Conservation (phyloP, 2,797 vertebrate species). For the Galaxias olidus region DNA sequence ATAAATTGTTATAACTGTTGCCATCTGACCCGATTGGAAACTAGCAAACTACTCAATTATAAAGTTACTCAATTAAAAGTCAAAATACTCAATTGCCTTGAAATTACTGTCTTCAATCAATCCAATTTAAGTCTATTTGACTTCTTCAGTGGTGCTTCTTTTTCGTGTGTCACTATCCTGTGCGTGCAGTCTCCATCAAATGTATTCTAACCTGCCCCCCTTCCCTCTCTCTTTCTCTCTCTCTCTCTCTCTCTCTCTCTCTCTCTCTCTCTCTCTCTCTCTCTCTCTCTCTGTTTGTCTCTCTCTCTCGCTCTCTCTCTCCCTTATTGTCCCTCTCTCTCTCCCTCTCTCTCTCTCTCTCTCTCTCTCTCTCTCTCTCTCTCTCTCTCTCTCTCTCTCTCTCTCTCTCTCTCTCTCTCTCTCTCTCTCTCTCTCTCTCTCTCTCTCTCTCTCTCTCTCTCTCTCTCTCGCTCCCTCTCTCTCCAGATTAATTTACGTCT, state of each 20-base stretch:
- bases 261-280: constrained; percentile 20
- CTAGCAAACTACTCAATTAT: no score
- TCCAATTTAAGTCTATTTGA: no score
- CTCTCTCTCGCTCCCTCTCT: constrained; percentile 19
- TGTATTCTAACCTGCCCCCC: constrained; percentile 59
- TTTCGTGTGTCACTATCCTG: no score
- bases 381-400: background rate
- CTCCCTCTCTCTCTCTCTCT: constrained; percentile 11
- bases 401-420: background rate
- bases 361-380: constrained; percentile 1
- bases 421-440: background rate
- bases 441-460: constrained; percentile 5
- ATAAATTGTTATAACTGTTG: no score
- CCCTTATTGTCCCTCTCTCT: constrained; percentile 6
- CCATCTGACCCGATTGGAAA: constrained; percentile 27
- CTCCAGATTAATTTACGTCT: constrained; percentile 95
- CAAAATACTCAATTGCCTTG: no score
- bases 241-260: constrained; percentile 4
- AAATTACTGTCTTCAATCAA: no score
- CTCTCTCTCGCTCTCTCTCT: constrained; percentile 5
- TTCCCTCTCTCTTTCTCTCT: constrained; percentile 29
- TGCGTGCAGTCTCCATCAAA: no score
- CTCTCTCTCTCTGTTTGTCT: background rate
- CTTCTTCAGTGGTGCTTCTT: no score
- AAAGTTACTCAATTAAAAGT: no score